phyloP scores from a whole-genome alignment of 2,888 invertebrate genomes.

The Ganaspis brasiliensis region DNA sequence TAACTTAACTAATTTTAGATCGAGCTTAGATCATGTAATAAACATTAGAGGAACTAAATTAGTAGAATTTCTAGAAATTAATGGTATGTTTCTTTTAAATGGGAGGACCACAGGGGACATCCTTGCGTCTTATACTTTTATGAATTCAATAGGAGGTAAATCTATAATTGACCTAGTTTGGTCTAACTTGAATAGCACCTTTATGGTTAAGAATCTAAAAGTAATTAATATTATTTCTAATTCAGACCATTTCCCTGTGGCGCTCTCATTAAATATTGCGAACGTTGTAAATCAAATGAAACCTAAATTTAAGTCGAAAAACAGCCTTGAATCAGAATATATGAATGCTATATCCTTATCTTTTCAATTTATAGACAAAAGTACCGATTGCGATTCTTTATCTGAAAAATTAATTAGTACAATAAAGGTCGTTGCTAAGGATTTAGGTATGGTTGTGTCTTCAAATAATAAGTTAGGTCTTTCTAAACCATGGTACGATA shows the following conservation, averaged over 20 bases:
- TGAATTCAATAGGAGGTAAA: neutral
- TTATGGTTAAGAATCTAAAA: neutral
- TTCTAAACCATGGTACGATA: conserved; percentile 6
- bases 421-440: neutral
- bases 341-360: neutral
- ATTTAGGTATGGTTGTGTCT: neutral
- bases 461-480: neutral
- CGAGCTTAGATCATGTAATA: neutral
- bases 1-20: neutral
- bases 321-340: neutral
- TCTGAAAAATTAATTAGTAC: neutral
- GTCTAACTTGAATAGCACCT: neutral
- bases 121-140: neutral
- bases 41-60: neutral
- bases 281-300: neutral
- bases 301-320: neutral
- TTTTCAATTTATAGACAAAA: neutral
- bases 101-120: too few relatives aligned
- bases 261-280: neutral
- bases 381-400: neutral
- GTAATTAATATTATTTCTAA: neutral
- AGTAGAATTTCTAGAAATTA: neutral
- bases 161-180: too few relatives aligned
- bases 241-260: neutral
- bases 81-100: too few relatives aligned